Percentiles rank a stretch among this genome's conserved stretches.
These are phyloP conservation scores for Dicaeum eximium DNA, from an alignment of 2,113 vertebrate species.

Conservation along the genomic window DNA sequence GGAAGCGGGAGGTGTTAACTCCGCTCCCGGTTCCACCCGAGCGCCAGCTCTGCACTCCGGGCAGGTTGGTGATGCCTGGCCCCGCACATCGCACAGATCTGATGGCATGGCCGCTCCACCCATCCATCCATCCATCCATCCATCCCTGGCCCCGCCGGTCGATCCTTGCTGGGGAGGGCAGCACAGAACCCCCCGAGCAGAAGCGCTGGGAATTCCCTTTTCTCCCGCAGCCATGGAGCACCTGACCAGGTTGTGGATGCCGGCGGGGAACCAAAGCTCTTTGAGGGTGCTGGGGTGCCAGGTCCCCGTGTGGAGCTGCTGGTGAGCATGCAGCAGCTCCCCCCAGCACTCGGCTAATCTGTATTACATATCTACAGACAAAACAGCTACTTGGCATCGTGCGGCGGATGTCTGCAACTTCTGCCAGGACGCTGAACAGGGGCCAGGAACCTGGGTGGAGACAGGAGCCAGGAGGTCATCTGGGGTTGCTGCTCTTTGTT, in stretches of 20 bases:
- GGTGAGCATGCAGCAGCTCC: not conserved
- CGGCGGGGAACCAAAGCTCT: not conserved
- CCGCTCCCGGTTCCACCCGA: not conserved
- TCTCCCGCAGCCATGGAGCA: not conserved
- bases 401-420: constrained; percentile 64
- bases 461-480: constrained; percentile 61
- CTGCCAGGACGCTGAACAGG: constrained; percentile 55
- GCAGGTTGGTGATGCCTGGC: not conserved
- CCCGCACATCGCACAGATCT: not conserved
- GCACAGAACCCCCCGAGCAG: rapidly evolving
- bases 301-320: not conserved
- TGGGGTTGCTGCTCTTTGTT: constrained; percentile 63
- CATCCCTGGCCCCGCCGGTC: not conserved
- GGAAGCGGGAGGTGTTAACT: not conserved
- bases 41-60: not conserved
- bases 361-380: constrained; percentile 67
- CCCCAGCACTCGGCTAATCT: constrained; percentile 55
- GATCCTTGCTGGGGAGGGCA: not conserved
- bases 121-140: not conserved
- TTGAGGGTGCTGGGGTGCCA: not conserved
- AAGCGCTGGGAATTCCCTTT: not conserved
- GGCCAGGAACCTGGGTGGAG: constrained; percentile 59
- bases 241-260: not conserved
- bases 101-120: not conserved
- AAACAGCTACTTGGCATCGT: constrained; percentile 63